phyloP scores from a whole-genome alignment of 2,888 invertebrate species.

The Cacoxenus indagator region DNA sequence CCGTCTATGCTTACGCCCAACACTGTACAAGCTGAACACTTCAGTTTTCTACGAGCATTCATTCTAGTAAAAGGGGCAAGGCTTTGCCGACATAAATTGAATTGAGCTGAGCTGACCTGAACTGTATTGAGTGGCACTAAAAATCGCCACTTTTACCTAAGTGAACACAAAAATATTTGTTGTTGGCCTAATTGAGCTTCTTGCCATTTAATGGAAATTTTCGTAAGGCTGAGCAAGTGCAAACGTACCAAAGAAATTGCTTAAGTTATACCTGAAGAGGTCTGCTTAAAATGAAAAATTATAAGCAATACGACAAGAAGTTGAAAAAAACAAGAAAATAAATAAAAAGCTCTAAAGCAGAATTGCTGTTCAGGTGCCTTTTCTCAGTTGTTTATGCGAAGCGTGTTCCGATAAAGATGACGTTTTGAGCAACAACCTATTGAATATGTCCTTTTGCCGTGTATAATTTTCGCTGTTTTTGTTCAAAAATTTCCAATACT shows the following conservation, averaged over 20 bases:
- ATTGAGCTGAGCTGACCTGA: too few relatives aligned
- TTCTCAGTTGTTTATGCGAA: background rate
- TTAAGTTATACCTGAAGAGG: background rate
- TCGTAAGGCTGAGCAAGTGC: background rate
- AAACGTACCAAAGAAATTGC: background rate
- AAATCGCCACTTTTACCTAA: background rate
- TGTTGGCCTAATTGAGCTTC: background rate
- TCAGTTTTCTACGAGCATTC: too few relatives aligned
- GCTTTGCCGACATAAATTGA: too few relatives aligned
- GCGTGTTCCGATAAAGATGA: background rate
- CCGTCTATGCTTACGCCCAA: too few relatives aligned
- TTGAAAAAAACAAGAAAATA: background rate
- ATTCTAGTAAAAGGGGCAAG: too few relatives aligned
- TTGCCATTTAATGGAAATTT: background rate
- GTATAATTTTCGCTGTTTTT: conserved; percentile 7
- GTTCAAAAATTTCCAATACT: conserved; percentile 10
- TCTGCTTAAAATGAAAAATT: background rate
- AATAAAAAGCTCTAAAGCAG: background rate
- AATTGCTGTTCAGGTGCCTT: background rate
- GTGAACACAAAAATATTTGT: background rate
- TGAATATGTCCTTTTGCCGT: conserved; percentile 45
- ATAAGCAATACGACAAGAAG: background rate
- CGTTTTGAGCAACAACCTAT: too few relatives aligned
- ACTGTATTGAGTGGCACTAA: background rate
- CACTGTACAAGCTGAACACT: too few relatives aligned